Evolutionary conservation across 1,140 invertebrate species (phyloP), one percentile per base, ranked within the genome.

Genomic region (Drosophila orena): DNA sequence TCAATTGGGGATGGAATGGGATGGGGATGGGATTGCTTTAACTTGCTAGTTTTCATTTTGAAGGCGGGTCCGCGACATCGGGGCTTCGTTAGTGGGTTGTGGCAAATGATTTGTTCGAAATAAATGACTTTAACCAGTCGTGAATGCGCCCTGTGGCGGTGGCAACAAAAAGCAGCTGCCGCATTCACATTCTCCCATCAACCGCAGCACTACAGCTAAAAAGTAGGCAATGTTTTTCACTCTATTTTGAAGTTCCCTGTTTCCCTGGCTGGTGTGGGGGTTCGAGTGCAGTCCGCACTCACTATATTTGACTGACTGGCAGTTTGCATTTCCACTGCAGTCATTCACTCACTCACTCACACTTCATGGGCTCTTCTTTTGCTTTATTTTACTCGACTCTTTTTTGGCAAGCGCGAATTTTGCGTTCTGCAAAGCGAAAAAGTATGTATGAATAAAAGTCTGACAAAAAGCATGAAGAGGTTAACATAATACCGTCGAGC

Each of bases 111-210:
- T 85, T 85, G 81, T 85, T 86, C 57, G 68, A 85, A 88, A 85
- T 86, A 85, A 85, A 85, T 85, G 83, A 86, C 81, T 85, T 86
- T 81, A 75, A 81, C 78, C 81, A 86, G 86, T 86, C 77, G 74
- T 66, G 42, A 74, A 74, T 65, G 61, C 44, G 27, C 15, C 34
- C 58, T 40, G 58, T 35, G 66, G 56, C 20, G 27, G 27, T 20
- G 22, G 20, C 47, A 22, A 55, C 49, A 84, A 77, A 85, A 80
- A 77, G 56, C 62, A 27, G 50, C 50, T 50, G 64, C 64, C 62
- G 64, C 64, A 70, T 40, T 68, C 64, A 43, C 81, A 71, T 74
- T 64, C 43, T 43, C 61, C 75, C 37, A 61, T 50, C 58, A 66
- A 61, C 74, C 74, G 60, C 81, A 85, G 83, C 64, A 85, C 77